A percentile compares a stretch with the other conserved stretches of the same genome.
Conservation (phyloP, 2,113 vertebrate genomes). For the Girardinichthys multiradiatus region DNA sequence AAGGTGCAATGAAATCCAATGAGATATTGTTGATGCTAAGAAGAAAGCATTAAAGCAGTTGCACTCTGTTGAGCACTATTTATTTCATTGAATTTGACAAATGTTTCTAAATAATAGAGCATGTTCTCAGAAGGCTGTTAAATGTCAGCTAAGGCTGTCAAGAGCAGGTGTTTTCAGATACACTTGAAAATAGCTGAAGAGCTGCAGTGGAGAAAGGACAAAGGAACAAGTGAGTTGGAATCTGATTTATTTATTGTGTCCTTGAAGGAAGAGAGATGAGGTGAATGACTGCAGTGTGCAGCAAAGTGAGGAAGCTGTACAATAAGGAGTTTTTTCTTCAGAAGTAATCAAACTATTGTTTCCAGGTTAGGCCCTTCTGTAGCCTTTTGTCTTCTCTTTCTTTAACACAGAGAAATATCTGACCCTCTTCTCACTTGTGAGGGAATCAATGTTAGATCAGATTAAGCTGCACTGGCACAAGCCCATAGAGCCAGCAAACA, state of each 20-base stretch:
- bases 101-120: slow-evolving; percentile 8
- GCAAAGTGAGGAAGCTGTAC: slow-evolving; percentile 53
- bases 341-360: slow-evolving; percentile 69
- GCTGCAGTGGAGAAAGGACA: slow-evolving; percentile 88
- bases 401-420: slow-evolving; percentile 11
- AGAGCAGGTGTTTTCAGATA: slow-evolving; percentile 79
- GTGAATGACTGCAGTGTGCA: slow-evolving; percentile 46
- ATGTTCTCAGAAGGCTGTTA: slow-evolving; percentile 37
- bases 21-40: slow-evolving; percentile 15
- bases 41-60: slow-evolving; percentile 2
- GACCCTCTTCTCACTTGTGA: slow-evolving; percentile 18
- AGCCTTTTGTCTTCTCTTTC: slow-evolving; percentile 26
- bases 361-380: slow-evolving; percentile 38
- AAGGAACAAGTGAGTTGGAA: slow-evolving; percentile 86
- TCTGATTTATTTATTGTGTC: slow-evolving; percentile 66
- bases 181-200: slow-evolving; percentile 87
- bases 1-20: slow-evolving; percentile 25
- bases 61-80: neutral
- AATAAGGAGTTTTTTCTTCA: slow-evolving; percentile 56
- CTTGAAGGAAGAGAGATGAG: slow-evolving; percentile 43
- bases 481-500: slow-evolving; percentile 30
- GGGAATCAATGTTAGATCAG: slow-evolving; percentile 53
- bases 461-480: slow-evolving; percentile 57
- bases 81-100: slow-evolving; percentile 7
- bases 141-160: slow-evolving; percentile 51